Evolutionary conservation across 1,140 invertebrate species (phyloP), one percentile per base, ranked within the genome.

Genomic region (Lordiphosa mommai): DNA sequence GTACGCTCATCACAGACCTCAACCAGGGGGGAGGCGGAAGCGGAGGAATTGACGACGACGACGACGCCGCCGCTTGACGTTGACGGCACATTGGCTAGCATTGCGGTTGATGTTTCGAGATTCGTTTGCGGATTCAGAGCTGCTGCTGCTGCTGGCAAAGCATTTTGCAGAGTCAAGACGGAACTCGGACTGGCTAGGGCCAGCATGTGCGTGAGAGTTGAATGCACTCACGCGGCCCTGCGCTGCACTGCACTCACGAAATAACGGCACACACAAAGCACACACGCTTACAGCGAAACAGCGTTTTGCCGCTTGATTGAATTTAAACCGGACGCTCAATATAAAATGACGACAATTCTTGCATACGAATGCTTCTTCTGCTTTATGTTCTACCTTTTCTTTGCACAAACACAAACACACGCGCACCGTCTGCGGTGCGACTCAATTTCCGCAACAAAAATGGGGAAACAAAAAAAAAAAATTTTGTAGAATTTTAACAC

Each of bases 241-340:
- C 38, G 51, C 16, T 51, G 7, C n/a, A 27, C n/a, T 41, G 27
- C 36, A 49, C 30, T 49, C 44, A 41, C 53, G 57, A 56, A 49
- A 49, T 49, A 49, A 49, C 46, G 46, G 46, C 46, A 49, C 46
- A 49, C 46, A 49, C 12, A 44, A 13, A 36, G 17, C 36, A 51
- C 50, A 49, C 36, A 14, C 23, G 14, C 14, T 34, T 17, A 34
- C 40, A 29, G 12, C 6, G 17, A 37, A 6, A 27, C 47, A 49
- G 34, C 27, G 20, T 40, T 20, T 77, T 77, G 50, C 64, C 73
- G 73, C 67, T 82, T 84, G 79, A 77, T 84, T 84, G 72, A 76
- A 82, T 76, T 74, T 64, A 57, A 82, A 77, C 69, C 69, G 65
- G 69, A 71, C 63, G 67, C 34, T 56, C 68, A 55, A 55, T 47